Conservation (phyloP, 2,888 invertebrate genomes). For the Eupeodes latifasciatus region DNA sequence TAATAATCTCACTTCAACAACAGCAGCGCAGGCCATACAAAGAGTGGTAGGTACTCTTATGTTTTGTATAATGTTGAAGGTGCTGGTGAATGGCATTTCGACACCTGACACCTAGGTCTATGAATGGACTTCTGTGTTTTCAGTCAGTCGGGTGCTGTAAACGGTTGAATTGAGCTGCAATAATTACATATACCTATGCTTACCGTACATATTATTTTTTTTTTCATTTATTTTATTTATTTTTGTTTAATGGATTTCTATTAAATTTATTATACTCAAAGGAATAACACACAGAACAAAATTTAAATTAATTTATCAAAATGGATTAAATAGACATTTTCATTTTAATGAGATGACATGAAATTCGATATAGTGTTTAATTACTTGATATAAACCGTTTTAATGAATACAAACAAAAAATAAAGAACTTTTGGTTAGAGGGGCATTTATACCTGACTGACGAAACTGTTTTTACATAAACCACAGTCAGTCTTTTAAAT, state of each 20-base stretch:
- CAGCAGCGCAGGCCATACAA: background rate
- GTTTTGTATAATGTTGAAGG: background rate
- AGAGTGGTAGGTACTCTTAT: too few relatives aligned
- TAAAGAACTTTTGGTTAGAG: too few relatives aligned
- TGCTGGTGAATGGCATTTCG: conserved; percentile 51
- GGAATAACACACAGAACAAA: background rate
- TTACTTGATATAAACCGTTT: too few relatives aligned
- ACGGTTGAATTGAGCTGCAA: conserved; percentile 23
- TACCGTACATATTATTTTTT: background rate
- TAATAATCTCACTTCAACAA: conserved; percentile 69
- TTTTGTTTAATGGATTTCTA: conserved; percentile 20
- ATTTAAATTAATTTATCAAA: conserved; percentile 30
- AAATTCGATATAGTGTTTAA: background rate
- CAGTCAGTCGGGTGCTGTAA: background rate
- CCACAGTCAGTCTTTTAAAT: too few relatives aligned
- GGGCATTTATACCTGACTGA: too few relatives aligned
- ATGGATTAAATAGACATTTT: conserved; percentile 13
- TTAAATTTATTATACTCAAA: conserved; percentile 30
- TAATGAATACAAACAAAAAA: too few relatives aligned
- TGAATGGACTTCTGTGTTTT: conserved; percentile 40
- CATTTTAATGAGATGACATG: background rate
- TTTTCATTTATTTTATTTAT: background rate
- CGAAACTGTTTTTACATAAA: too few relatives aligned
- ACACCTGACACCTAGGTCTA: conserved; percentile 73
- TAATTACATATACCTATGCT: conserved; percentile 15